Percentiles rank a stretch among this genome's conserved stretches.
Conservation (phyloP, 1,140 invertebrate genomes). For the Lucilia cuprina region DNA sequence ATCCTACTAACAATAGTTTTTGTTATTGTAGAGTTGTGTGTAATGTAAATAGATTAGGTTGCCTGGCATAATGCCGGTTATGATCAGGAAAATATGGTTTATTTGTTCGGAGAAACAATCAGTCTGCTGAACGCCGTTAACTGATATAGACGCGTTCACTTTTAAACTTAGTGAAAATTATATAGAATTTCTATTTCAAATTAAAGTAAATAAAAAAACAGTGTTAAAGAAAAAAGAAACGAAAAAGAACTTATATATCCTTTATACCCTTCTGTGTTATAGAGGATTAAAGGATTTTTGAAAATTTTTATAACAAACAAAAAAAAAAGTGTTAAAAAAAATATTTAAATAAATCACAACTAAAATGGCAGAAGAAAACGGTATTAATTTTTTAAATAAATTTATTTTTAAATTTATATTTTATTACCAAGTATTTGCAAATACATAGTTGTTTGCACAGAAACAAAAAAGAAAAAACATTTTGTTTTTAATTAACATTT, state of each 20-base stretch:
- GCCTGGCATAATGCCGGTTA: conserved; percentile 5
- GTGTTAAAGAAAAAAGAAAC: background rate
- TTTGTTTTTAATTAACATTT: background rate
- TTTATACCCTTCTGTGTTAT: background rate
- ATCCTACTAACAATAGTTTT: background rate
- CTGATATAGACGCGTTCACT: conserved; percentile 48
- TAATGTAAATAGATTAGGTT: background rate
- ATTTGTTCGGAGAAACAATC: conserved; percentile 39
- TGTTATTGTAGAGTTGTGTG: background rate
- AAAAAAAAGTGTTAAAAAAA: background rate
- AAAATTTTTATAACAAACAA: background rate
- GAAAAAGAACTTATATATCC: background rate
- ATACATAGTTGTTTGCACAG: too few relatives aligned
- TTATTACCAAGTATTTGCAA: too few relatives aligned
- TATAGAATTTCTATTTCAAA: background rate
- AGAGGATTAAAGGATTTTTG: background rate
- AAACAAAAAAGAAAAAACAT: background rate
- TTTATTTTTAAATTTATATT: background rate
- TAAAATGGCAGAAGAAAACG: conserved; percentile 18
- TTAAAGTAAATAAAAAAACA: background rate
- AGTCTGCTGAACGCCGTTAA: conserved; percentile 58
- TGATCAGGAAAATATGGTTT: background rate
- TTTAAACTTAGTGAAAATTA: background rate
- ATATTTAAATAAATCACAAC: background rate
- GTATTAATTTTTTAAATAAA: background rate